Base-by-base conservation (phyloP, 2,888 invertebrate species). In the Helleia helle region DNA sequence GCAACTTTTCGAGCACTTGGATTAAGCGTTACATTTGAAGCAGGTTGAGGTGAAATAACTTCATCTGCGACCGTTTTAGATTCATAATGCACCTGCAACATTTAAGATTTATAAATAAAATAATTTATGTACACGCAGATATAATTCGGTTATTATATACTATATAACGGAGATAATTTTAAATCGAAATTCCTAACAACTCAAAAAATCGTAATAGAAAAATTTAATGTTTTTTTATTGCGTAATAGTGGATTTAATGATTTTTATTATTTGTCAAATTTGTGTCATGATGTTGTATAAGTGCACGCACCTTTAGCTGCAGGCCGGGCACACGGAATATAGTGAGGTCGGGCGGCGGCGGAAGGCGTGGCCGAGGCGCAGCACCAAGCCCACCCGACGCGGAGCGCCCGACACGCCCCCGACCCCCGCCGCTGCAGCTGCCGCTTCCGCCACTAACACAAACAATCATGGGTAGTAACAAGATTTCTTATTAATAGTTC, bases 311-410 rank as follows among this genome's bases (percentile, higher is more conserved):
- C 86, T 94, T 94, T 22, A 96, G 93, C 67, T 96, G 94, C 53
- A 97, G 84, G 0, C 96, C 96, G 1, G 96, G 96, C 65, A 96
- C 95, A 53, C 94, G 90, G 74, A 96, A 96, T 46, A 94, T 92
- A 3, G 96, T 96, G 46, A 93, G 84, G 73, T 96, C 94, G 0
- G 91, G 57, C 86, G 39, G 90, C 65, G 66, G 89, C 75, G 48
- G 87, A 48, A 66, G 71, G 0, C 75, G 61, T 15, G 62, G 52
- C 38, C 65, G 62, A 70, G 49, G 72, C 53, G 43, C 65, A 39
- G 47, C 47, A 40, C 52, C 55, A 51, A 67, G 59, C 38, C 63
- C 57, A 48, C 63, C 64, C 28, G 64, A 63, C 56, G 41, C 49
- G 41, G 22, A 90, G 7, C 93, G 84, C 36, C 92, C 92, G 63